These are phyloP conservation scores for Hoplodrina blanda DNA, from an alignment of 2,888 invertebrate species.

Conservation along the genomic window DNA sequence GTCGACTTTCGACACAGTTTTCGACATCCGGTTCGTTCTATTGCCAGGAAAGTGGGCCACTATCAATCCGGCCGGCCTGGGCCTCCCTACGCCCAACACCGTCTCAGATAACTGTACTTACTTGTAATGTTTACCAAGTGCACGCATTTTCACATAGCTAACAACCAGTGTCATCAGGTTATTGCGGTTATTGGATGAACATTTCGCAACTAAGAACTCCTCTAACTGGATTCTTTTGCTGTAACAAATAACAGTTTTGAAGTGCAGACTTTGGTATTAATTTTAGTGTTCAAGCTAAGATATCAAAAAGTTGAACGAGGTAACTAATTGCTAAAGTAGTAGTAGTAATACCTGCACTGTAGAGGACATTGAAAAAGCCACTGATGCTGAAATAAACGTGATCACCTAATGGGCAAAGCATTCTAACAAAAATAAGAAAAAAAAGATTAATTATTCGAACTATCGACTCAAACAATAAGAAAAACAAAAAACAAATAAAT, in stretches of 20 bases:
- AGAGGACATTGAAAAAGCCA: too few relatives aligned
- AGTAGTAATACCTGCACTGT: too few relatives aligned
- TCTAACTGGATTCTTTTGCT: slow-evolving; percentile 1
- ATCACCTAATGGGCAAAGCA: too few relatives aligned
- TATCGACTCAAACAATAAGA: too few relatives aligned
- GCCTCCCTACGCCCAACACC: slow-evolving; percentile 40
- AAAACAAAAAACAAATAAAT: too few relatives aligned
- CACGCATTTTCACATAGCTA: slow-evolving; percentile 26
- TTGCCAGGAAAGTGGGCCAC: slow-evolving; percentile 70
- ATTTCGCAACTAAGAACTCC: slow-evolving; percentile 12
- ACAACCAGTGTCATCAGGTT: slow-evolving; percentile 11
- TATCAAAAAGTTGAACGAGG: background rate
- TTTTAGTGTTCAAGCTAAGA: background rate
- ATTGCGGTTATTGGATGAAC: slow-evolving; percentile 16
- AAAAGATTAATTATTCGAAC: too few relatives aligned
- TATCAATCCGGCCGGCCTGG: background rate
- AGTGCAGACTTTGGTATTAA: background rate
- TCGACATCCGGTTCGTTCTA: slow-evolving; percentile 64
- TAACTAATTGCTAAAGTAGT: too few relatives aligned
- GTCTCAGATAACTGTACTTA: slow-evolving; percentile 47
- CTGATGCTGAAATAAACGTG: too few relatives aligned
- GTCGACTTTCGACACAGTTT: slow-evolving; percentile 61
- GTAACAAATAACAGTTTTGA: background rate
- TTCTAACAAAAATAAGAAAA: too few relatives aligned
- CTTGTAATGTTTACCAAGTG: slow-evolving; percentile 33